These are phyloP conservation scores for Dendroctonus ponderosae DNA, from an alignment of 1,140 invertebrate species.

Conservation along the genomic window DNA sequence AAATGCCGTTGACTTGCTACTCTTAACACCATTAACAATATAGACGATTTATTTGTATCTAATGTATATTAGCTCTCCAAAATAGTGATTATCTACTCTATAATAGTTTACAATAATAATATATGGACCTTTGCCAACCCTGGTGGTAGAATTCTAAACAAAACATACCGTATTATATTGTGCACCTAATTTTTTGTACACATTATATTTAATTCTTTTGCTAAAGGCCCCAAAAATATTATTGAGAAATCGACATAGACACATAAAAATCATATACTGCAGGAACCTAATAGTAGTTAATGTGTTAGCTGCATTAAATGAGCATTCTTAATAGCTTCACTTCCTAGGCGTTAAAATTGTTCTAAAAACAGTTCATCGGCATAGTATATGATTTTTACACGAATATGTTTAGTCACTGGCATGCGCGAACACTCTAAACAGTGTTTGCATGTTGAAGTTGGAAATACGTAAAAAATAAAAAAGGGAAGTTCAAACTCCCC, in stretches of 20 bases:
- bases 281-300: too few species aligned
- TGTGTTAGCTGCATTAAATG: too few species aligned
- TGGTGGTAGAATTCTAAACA: conserved; percentile 25
- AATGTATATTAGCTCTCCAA: conserved; percentile 10
- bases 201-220: conserved; percentile 12
- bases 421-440: not conserved
- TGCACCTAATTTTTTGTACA: conserved; percentile 21
- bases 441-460: conserved; percentile 6
- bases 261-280: conserved; percentile 17
- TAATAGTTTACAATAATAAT: conserved; percentile 27
- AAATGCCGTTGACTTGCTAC: too few species aligned
- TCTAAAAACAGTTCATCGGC: too few species aligned
- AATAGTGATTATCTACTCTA: conserved; percentile 12
- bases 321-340: too few species aligned
- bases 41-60: not conserved
- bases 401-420: too few species aligned
- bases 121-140: conserved; percentile 36
- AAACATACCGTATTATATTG: conserved; percentile 5
- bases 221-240: conserved; percentile 27
- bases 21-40: not conserved
- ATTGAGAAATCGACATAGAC: conserved; percentile 19
- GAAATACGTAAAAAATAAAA: conserved; percentile 18
- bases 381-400: too few species aligned
- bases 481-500: conserved; percentile 22
- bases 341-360: too few species aligned